Base-by-base conservation (phyloP, 2,113 vertebrate genomes). In the Scomber colias region DNA sequence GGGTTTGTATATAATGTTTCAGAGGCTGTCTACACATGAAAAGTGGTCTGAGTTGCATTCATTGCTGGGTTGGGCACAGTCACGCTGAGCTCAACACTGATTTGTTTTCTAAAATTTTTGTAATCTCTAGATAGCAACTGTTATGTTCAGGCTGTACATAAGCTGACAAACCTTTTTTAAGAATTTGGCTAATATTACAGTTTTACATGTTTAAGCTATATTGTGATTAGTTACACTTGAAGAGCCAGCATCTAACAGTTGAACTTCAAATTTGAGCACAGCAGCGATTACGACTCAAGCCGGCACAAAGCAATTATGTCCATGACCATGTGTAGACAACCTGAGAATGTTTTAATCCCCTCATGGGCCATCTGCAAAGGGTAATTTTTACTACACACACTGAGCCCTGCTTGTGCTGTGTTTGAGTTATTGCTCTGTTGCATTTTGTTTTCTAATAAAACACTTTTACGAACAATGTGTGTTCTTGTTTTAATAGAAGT, bases 261-360 rank as follows among this genome's bases (percentile, higher is more conserved):
- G 15, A 66, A 51, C 44, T 77, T 63, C 11, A 62, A 5, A 71
- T 55, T n/a, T 17, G 6, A 54, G 64, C 0, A 0, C 27, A 12
- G 45, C 4, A 10, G 7, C 14, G 0, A 44, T 40, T 60, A 1
- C 11, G 13, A 16, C 46, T 69, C 40, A 10, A 62, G 17, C 8
- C 11, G 2, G 51, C 44, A 40, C 45, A n/a, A 30, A 48, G 46
- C 59, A 66, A 17, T 31, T 85, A 74, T 60, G 45, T 77, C 68
- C 5, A 17, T 51, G 57, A 59, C 66, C 24, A 46, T 69, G 82
- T 87, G 88, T 88, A 74, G 82, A 87, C 72, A 90, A 94, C 95
- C 94, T 93, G 92, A 95, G 96, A 97, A 96, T 95, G 95, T 98
- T 98, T 96, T 96, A 96, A 96, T 96, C 92, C 88, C 95, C 93